Conservation (phyloP, 2,888 invertebrate species). For the Platycheirus albimanus region DNA sequence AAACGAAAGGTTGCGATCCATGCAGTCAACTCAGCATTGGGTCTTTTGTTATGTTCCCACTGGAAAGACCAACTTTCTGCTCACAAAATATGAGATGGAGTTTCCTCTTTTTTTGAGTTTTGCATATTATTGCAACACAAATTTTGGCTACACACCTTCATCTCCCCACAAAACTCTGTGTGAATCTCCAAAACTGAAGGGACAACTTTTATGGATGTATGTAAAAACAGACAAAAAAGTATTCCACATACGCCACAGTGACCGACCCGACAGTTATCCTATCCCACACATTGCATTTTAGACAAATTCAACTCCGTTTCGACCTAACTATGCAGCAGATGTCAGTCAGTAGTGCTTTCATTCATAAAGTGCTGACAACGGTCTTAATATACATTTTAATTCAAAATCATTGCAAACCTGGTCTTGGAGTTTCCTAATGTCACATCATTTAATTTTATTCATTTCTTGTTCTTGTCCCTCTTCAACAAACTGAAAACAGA, state of each 20-base stretch:
- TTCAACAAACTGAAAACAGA: neutral
- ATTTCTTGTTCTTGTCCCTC: constrained; percentile 15
- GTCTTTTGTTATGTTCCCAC: constrained; percentile 34
- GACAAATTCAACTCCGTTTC: constrained; percentile 13
- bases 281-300: neutral
- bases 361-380: constrained; percentile 38
- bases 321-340: constrained; percentile 1
- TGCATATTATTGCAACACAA: constrained; percentile 25
- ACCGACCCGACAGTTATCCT: constrained; percentile 7
- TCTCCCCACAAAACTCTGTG: neutral
- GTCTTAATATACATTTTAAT: constrained; percentile 35
- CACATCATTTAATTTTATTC: constrained; percentile 43
- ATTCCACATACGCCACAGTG: constrained; percentile 37
- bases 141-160: constrained; percentile 21
- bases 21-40: constrained; percentile 21
- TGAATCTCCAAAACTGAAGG: neutral
- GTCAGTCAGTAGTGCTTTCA: constrained; percentile 27
- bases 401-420: constrained; percentile 35
- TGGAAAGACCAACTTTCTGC: constrained; percentile 54
- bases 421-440: constrained; percentile 17
- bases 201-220: constrained; percentile 21
- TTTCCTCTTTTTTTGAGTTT: constrained; percentile 25
- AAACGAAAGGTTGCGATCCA: constrained; percentile 11
- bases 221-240: constrained; percentile 5
- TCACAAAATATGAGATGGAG: constrained; percentile 27